A percentile compares a stretch with the other conserved stretches of the same genome.
These are phyloP conservation scores for Stomatorhinus ivindoensis DNA, from an alignment of 2,113 vertebrate genomes.

Conservation along the genomic window DNA sequence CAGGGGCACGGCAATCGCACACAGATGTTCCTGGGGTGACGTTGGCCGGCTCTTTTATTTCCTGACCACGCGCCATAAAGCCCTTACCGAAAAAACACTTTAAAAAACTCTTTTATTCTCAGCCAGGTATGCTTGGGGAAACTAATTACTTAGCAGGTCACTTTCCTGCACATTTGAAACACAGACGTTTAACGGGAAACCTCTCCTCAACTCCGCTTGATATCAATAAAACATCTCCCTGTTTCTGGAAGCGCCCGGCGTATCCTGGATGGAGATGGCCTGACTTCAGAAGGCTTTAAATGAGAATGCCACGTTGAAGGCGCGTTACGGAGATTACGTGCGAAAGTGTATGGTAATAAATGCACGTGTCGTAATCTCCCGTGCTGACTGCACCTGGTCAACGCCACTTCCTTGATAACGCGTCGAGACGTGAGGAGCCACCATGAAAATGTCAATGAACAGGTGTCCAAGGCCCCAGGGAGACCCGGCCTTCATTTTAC, in stretches of 20 bases:
- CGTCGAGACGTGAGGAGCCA: not conserved
- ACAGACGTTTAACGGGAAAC: slow-evolving; percentile 27
- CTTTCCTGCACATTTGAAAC: slow-evolving; percentile 26
- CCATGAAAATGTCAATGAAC: not conserved
- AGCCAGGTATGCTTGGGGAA: not conserved
- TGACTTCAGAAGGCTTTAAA: slow-evolving; percentile 17
- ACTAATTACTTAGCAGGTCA: slow-evolving; percentile 32
- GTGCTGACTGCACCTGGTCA: not conserved
- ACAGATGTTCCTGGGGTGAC: slow-evolving; percentile 50
- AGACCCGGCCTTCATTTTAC: not conserved
- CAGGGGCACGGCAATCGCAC: slow-evolving; percentile 40
- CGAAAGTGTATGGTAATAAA: not conserved
- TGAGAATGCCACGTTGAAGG: slow-evolving; percentile 12
- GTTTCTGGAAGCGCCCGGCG: slow-evolving; percentile 2
- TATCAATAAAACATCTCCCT: not conserved
- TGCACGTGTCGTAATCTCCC: not conserved
- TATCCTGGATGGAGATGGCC: slow-evolving; percentile 13
- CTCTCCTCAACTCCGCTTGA: slow-evolving; percentile 16
- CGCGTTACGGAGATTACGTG: not conserved
- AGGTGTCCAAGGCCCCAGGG: not conserved
- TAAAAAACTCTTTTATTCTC: slow-evolving; percentile 1
- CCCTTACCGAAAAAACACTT: slow-evolving; percentile 15
- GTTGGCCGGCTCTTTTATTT: slow-evolving; percentile 26
- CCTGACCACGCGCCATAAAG: slow-evolving; percentile 18
- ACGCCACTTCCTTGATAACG: not conserved